A percentile compares a stretch with the other conserved stretches of the same genome.
These are phyloP conservation scores for Hylaea fasciaria DNA, from an alignment of 2,888 invertebrate species.

Conservation along the genomic window DNA sequence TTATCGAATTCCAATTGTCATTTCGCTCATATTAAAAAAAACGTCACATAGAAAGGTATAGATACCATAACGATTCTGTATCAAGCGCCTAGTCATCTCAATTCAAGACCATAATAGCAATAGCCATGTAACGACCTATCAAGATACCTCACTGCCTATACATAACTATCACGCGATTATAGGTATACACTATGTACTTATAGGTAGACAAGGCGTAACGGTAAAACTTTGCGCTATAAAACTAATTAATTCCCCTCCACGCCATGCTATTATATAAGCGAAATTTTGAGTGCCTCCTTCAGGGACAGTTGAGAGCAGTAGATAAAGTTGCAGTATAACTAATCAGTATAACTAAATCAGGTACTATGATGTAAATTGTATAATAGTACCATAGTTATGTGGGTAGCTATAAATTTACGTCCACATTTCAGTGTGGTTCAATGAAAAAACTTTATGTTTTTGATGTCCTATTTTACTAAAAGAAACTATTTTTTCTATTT, in stretches of 20 bases:
- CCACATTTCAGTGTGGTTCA: too few species aligned
- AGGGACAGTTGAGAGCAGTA: slow-evolving; percentile 9
- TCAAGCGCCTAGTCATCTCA: too few species aligned
- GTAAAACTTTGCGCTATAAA: slow-evolving; percentile 56
- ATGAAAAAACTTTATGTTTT: too few species aligned
- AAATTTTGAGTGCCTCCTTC: slow-evolving; percentile 67
- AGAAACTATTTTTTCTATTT: too few species aligned
- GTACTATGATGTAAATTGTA: background rate
- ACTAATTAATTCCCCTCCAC: slow-evolving; percentile 56
- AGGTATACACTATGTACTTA: slow-evolving; percentile 11
- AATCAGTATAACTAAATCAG: background rate
- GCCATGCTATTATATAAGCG: slow-evolving; percentile 52
- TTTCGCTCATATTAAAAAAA: too few species aligned
- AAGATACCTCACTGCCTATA: slow-evolving; percentile 20
- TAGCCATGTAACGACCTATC: slow-evolving; percentile 22
- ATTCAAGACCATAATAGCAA: slow-evolving; percentile 1
- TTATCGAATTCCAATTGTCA: too few species aligned
- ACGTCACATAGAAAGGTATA: too few species aligned
- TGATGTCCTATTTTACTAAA: too few species aligned
- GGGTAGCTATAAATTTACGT: too few species aligned
- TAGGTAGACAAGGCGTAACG: slow-evolving; percentile 36
- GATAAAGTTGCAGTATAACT: background rate
- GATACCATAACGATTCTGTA: too few species aligned
- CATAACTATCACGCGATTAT: slow-evolving; percentile 13
- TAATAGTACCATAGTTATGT: too few species aligned